Evolutionary conservation across 2,888 invertebrate species (phyloP).

Genomic region (Alloscopus bannaensis): DNA sequence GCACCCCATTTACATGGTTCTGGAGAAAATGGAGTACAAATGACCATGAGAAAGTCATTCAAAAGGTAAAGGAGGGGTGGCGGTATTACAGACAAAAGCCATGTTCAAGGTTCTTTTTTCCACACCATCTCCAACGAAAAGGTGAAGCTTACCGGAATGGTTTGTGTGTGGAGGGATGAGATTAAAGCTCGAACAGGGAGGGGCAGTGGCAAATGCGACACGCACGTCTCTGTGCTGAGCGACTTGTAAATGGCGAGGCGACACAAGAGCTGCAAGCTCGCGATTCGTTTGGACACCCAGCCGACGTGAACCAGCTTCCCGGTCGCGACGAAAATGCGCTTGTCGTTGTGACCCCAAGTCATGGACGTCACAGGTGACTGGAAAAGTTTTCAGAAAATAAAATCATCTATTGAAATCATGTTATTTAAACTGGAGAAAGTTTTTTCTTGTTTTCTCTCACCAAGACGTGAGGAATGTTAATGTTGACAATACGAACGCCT

Average conservation of each 20-base stretch:
- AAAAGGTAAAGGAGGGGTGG: no score
- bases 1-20: no score
- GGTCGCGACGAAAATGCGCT: conserved; percentile 93
- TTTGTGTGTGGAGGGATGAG: conserved; percentile 92
- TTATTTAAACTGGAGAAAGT: not conserved
- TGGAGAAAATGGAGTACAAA: no score
- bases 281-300: conserved; percentile 93
- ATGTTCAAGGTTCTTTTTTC: no score
- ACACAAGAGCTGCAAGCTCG: conserved; percentile 92
- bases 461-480: conserved; percentile 86
- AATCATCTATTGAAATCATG: conserved; percentile 45
- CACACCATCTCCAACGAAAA: no score
- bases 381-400: conserved; percentile 71
- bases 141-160: conserved; percentile 92
- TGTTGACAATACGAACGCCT: conserved; percentile 88
- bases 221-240: conserved; percentile 84
- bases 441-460: conserved; percentile 76
- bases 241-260: conserved; percentile 84
- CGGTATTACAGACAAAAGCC: no score
- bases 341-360: conserved; percentile 99
- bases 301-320: conserved; percentile 93
- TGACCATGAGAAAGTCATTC: no score
- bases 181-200: conserved; percentile 89
- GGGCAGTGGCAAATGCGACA: conserved; percentile 90
- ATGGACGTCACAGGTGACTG: conserved; percentile 92